Evolutionary conservation across 2,888 invertebrate species (phyloP).

Genomic region (Xanthostigma xanthostigma): DNA sequence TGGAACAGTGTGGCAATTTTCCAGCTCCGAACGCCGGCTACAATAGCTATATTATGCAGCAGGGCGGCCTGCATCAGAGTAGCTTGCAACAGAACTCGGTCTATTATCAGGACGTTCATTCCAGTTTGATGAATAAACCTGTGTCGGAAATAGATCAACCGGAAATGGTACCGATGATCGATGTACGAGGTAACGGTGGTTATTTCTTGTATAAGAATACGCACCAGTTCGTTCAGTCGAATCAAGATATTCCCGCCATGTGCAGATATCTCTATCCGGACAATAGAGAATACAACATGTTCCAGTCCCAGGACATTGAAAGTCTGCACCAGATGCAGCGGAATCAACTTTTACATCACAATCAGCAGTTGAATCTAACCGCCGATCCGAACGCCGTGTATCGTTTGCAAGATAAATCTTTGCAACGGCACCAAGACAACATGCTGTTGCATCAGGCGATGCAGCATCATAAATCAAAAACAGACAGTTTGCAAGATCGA

Average conservation of each 20-base stretch:
- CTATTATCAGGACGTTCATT: slow-evolving; percentile 4
- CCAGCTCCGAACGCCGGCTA: slow-evolving; percentile 1
- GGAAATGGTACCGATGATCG: slow-evolving; percentile 1
- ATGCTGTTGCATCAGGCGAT: slow-evolving; percentile 5
- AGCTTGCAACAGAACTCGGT: slow-evolving; percentile 1
- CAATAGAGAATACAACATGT: slow-evolving; percentile 5
- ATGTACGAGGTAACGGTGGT: not conserved
- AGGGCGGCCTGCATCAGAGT: not conserved
- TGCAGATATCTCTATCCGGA: slow-evolving; percentile 7
- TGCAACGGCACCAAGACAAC: slow-evolving; percentile 7
- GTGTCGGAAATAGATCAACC: not conserved
- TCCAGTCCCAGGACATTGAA: slow-evolving; percentile 3
- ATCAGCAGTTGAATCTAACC: not conserved
- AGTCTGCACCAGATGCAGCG: not conserved
- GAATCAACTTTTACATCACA: slow-evolving; percentile 1
- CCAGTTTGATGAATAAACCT: slow-evolving; percentile 3
- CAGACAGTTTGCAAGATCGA: not conserved
- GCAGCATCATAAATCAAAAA: slow-evolving; percentile 1
- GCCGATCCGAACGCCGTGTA: slow-evolving; percentile 1
- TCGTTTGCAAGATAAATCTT: not conserved
- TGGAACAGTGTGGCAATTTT: slow-evolving; percentile 4
- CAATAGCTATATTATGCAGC: slow-evolving; percentile 3
- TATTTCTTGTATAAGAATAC: slow-evolving; percentile 7
- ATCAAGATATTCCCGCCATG: slow-evolving; percentile 6
- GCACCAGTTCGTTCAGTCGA: slow-evolving; percentile 6